Percentiles rank a stretch among this genome's conserved stretches.
These are phyloP conservation scores for Champsocephalus esox DNA, from an alignment of 2,797 vertebrate species.

Conservation along the genomic window DNA sequence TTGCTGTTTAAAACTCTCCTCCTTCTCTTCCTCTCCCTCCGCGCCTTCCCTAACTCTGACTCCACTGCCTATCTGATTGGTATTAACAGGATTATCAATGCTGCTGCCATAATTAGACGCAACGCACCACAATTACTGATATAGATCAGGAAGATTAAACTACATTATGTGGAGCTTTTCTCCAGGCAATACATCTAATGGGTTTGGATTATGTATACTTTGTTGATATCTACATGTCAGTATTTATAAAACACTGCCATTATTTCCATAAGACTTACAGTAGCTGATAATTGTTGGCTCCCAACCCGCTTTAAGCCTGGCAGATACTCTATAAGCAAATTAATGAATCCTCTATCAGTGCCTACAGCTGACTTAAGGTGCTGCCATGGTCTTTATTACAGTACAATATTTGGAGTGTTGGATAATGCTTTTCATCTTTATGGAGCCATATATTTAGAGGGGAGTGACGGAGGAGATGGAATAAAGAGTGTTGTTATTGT, in stretches of 20 bases:
- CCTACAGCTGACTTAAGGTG: slow-evolving; percentile 25
- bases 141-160: slow-evolving; percentile 82
- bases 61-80: slow-evolving; percentile 76
- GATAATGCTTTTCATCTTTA: slow-evolving; percentile 42
- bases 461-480: slow-evolving; percentile 18
- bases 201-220: slow-evolving; percentile 71
- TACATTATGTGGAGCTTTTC: slow-evolving; percentile 75
- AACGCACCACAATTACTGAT: slow-evolving; percentile 82
- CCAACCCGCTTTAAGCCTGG: slow-evolving; percentile 31
- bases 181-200: slow-evolving; percentile 69
- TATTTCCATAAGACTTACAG: slow-evolving; percentile 48
- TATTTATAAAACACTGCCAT: slow-evolving; percentile 52
- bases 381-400: slow-evolving; percentile 38
- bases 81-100: slow-evolving; percentile 86
- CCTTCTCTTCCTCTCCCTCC: slow-evolving; percentile 48
- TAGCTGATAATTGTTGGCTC: slow-evolving; percentile 56
- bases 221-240: slow-evolving; percentile 59
- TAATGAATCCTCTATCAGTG: slow-evolving; percentile 17
- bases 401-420: slow-evolving; percentile 33
- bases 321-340: slow-evolving; percentile 24
- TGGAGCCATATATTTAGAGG: slow-evolving; percentile 40
- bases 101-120: slow-evolving; percentile 81
- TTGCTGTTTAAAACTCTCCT: slow-evolving; percentile 37
- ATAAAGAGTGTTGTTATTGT: slow-evolving; percentile 24
- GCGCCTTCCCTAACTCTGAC: slow-evolving; percentile 54